Conservation (phyloP, 2,888 invertebrate genomes). For the Phania funesta region DNA sequence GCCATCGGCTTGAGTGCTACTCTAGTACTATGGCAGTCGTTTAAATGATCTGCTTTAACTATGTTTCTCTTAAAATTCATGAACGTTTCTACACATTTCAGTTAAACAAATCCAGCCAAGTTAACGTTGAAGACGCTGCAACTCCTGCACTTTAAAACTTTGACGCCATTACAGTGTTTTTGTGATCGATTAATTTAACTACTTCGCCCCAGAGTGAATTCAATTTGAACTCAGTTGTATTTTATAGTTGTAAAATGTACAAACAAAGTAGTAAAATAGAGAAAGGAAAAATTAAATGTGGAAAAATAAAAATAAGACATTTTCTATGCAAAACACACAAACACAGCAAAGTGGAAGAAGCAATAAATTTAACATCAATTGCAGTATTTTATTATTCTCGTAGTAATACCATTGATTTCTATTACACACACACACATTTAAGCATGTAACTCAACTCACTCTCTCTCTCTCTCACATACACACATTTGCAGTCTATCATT, state of each 20-base stretch:
- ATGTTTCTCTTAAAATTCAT: too few relatives aligned
- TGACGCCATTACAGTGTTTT: background rate
- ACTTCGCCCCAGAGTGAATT: constrained; percentile 1
- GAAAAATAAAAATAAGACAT: constrained; percentile 2
- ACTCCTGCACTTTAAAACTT: too few relatives aligned
- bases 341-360: constrained; percentile 30
- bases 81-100: too few relatives aligned
- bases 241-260: background rate
- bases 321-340: constrained; percentile 42
- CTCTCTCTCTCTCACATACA: background rate
- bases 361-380: constrained; percentile 65
- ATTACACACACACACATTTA: constrained; percentile 14
- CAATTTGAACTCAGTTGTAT: background rate
- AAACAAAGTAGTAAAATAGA: background rate
- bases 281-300: background rate
- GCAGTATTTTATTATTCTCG: constrained; percentile 63
- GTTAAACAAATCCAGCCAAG: too few relatives aligned
- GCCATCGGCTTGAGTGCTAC: too few relatives aligned
- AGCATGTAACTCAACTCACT: background rate
- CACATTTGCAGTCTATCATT: constrained; percentile 15
- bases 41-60: too few relatives aligned
- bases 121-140: too few relatives aligned
- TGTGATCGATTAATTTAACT: background rate
- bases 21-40: too few relatives aligned
- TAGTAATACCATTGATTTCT: constrained; percentile 63